Conservation (phyloP, 1,140 invertebrate genomes). For the Calephelis nemesis region DNA sequence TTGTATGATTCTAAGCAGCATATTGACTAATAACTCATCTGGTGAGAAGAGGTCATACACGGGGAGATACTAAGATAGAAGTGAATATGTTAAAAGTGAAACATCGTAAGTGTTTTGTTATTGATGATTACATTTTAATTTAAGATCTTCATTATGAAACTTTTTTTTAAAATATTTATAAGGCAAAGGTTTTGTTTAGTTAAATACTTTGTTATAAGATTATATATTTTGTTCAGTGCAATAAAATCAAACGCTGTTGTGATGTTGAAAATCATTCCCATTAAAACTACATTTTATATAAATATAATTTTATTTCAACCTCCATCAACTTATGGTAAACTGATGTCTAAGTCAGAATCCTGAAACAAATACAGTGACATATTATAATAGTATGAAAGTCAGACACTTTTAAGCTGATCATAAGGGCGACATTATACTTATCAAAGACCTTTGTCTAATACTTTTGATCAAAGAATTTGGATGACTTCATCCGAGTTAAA, state of each 20-base stretch:
- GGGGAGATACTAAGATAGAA: too few species aligned
- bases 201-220: conserved; percentile 4
- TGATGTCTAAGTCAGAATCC: conserved; percentile 36
- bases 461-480: too few species aligned
- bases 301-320: conserved; percentile 45
- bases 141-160: too few species aligned
- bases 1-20: too few species aligned
- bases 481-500: too few species aligned
- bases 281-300: conserved; percentile 75
- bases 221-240: conserved; percentile 1
- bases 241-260: conserved; percentile 45
- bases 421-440: too few species aligned
- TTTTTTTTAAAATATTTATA: neutral
- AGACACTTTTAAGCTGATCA: neutral
- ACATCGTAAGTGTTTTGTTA: too few species aligned
- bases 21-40: too few species aligned
- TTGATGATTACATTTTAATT: too few species aligned
- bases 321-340: neutral
- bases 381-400: neutral
- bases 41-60: too few species aligned
- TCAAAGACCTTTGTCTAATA: too few species aligned
- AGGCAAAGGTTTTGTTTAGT: neutral
- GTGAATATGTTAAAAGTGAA: too few species aligned
- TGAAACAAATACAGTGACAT: conserved; percentile 22
- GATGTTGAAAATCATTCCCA: conserved; percentile 70